These are phyloP conservation scores for Amblyjoppa proteus DNA, from an alignment of 2,888 invertebrate species.

Conservation along the genomic window DNA sequence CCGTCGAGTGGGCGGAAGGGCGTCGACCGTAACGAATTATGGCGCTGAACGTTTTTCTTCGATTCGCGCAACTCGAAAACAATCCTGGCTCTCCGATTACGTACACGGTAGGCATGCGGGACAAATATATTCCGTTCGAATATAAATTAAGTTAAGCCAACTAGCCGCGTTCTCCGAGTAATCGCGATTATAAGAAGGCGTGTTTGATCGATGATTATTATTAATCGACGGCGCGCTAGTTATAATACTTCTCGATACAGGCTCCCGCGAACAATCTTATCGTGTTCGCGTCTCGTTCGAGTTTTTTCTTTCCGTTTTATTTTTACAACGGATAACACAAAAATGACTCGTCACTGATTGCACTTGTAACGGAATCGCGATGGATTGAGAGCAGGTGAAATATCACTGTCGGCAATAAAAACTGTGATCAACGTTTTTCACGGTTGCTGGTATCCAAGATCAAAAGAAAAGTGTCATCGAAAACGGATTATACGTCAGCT, in stretches of 20 bases:
- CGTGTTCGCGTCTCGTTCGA: neutral
- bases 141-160: neutral
- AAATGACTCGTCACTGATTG: slow-evolving; percentile 10
- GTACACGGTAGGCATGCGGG: neutral
- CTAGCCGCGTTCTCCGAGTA: neutral
- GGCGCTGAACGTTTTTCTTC: neutral
- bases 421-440: neutral
- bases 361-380: neutral
- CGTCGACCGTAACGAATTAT: neutral
- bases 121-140: slow-evolving; percentile 6
- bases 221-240: neutral
- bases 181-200: neutral
- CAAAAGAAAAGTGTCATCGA: no score
- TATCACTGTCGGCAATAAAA: neutral
- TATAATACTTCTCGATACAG: neutral
- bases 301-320: neutral
- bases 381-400: neutral
- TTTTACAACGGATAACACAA: neutral
- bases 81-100: neutral
- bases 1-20: neutral
- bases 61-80: neutral
- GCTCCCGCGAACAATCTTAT: neutral
- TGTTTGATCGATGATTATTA: neutral
- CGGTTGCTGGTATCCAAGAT: no score
- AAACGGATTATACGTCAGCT: neutral